Conservation (phyloP, 2,113 vertebrate species). For the Psettodes erumei region DNA sequence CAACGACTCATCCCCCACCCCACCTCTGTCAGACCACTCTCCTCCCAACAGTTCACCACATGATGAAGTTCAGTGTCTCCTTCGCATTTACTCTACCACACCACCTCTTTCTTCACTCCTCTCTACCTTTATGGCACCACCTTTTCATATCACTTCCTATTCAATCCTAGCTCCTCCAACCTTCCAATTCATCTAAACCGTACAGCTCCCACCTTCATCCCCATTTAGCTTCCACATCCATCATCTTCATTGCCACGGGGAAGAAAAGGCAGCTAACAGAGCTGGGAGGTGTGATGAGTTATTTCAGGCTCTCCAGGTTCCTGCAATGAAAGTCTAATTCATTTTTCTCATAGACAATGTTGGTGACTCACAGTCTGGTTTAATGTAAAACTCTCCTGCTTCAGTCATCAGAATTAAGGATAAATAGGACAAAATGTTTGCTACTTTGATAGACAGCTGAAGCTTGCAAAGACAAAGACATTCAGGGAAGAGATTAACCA, state of each 20-base stretch:
- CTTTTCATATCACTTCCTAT: neutral
- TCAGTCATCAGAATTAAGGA: too few relatives aligned
- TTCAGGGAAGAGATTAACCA: neutral
- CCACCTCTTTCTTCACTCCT: neutral
- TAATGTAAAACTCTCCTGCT: neutral
- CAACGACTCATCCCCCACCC: too few relatives aligned
- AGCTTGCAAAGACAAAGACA: neutral
- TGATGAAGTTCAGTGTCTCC: too few relatives aligned
- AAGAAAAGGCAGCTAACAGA: constrained; percentile 33
- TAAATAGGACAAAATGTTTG: too few relatives aligned
- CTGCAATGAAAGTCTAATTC: too few relatives aligned
- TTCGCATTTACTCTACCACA: too few relatives aligned
- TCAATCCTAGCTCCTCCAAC: neutral
- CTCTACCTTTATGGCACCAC: neutral
- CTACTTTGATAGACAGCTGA: neutral
- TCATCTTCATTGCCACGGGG: neutral
- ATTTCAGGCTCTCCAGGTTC: neutral
- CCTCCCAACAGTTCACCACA: constrained; percentile 3
- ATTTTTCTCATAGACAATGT: neutral
- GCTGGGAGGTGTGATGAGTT: neutral
- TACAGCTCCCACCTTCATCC: constrained; percentile 4
- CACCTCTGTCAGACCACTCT: constrained; percentile 1
- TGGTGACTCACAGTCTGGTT: neutral
- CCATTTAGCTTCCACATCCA: constrained; percentile 19
- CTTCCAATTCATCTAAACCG: constrained; percentile 15